Conservation (phyloP, 2,113 vertebrate species). For the Austrofundulus limnaeus region DNA sequence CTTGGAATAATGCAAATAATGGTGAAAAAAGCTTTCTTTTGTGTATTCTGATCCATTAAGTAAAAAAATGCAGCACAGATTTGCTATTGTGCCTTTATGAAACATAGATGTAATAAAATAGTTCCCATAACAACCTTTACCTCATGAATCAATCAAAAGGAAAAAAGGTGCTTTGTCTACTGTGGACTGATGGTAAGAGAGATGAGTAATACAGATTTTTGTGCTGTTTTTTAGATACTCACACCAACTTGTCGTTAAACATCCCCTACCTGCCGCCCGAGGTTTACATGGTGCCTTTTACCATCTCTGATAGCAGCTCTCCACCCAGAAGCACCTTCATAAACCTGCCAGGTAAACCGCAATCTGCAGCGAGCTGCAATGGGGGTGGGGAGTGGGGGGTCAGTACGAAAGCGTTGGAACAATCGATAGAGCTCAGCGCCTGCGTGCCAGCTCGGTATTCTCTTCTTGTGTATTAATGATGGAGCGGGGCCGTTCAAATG, state of each 20-base stretch:
- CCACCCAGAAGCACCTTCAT: slow-evolving; percentile 79
- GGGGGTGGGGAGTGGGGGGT: too few relatives aligned
- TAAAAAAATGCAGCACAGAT: background rate
- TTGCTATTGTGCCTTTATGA: background rate
- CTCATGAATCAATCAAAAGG: background rate
- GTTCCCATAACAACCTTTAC: background rate
- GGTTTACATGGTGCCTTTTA: slow-evolving; percentile 79
- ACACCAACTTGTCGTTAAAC: slow-evolving; percentile 83
- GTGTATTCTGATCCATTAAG: background rate
- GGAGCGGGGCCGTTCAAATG: slow-evolving; percentile 31
- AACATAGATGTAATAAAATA: background rate
- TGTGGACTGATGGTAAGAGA: background rate
- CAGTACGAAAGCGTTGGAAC: slow-evolving; percentile 28
- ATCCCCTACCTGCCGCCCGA: slow-evolving; percentile 81
- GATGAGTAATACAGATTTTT: background rate
- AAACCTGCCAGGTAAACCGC: slow-evolving; percentile 82
- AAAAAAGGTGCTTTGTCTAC: background rate
- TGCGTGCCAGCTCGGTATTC: slow-evolving; percentile 27
- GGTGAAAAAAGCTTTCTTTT: background rate
- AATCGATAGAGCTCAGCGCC: slow-evolving; percentile 45
- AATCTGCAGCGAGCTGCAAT: too few relatives aligned
- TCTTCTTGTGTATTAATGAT: slow-evolving; percentile 46
- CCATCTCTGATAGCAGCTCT: slow-evolving; percentile 80
- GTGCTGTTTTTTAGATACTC: slow-evolving; percentile 74
- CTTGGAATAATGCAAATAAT: background rate